Percentiles rank a stretch among this genome's conserved stretches.
These are phyloP conservation scores for Sinonovacula constricta DNA, from an alignment of 1,140 invertebrate species.

Conservation along the genomic window DNA sequence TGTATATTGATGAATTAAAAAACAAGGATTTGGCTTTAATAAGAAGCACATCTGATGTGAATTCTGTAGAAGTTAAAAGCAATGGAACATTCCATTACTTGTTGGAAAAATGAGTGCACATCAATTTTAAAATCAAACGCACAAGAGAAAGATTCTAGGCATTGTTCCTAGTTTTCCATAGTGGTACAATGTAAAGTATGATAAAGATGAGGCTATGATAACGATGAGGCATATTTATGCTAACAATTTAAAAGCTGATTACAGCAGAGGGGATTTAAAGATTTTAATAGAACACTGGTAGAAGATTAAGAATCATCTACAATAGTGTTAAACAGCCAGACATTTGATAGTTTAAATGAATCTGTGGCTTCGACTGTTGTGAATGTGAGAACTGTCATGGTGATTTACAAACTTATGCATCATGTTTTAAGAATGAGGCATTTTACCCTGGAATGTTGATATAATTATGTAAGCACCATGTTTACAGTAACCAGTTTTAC, in stretches of 20 bases:
- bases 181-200: constrained; percentile 53
- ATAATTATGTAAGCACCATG: no score
- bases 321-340: no score
- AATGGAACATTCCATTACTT: constrained; percentile 8
- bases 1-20: constrained; percentile 20
- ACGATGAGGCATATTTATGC: no score
- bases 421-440: no score
- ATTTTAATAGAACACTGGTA: constrained; percentile 20
- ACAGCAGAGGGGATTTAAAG: constrained; percentile 41
- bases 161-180: constrained; percentile 25
- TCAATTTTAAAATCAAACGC: constrained; percentile 20
- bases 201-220: constrained; percentile 29
- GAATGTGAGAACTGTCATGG: no score
- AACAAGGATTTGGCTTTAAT: constrained; percentile 18
- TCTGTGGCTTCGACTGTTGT: no score
- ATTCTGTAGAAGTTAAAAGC: neutral
- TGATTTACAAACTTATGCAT: no score
- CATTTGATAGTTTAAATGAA: no score
- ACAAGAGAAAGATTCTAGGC: constrained; percentile 19
- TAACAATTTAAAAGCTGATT: constrained; percentile 42
- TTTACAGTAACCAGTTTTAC: no score
- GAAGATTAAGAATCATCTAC: no score
- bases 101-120: constrained; percentile 37
- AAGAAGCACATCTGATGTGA: neutral
- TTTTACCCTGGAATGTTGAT: no score